phyloP scores from a whole-genome alignment of 1,140 invertebrate genomes.

The Drosophila lacertosa region DNA sequence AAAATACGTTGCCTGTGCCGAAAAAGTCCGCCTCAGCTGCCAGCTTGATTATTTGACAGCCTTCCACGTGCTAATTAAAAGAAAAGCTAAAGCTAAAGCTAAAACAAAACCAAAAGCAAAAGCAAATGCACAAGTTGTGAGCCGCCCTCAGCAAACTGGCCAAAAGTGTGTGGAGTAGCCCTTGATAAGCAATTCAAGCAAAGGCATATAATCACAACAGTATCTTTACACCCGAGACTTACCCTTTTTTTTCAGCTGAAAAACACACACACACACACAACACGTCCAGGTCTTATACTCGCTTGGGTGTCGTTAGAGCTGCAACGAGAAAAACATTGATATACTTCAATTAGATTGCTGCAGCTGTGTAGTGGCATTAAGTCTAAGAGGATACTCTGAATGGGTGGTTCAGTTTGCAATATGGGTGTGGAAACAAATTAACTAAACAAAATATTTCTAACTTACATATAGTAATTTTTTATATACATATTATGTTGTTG shows the following conservation, averaged over 20 bases:
- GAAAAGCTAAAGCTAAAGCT: conserved; percentile 18
- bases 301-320: conserved; percentile 72
- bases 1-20: conserved; percentile 49
- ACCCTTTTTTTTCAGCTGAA: conserved; percentile 52
- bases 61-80: conserved; percentile 58
- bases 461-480: not conserved
- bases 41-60: conserved; percentile 19
- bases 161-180: conserved; percentile 17
- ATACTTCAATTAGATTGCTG: conserved; percentile 66
- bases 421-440: not conserved
- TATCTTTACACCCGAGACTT: conserved; percentile 62
- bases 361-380: conserved; percentile 2
- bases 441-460: not conserved
- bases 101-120: conserved; percentile 34
- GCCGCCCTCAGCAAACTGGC: not conserved
- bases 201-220: conserved; percentile 70
- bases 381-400: not conserved
- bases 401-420: not conserved
- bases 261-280: conserved; percentile 10
- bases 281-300: conserved; percentile 19
- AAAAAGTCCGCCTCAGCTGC: not conserved
- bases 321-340: conserved; percentile 69
- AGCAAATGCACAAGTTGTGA: conserved; percentile 46
- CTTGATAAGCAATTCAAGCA: conserved; percentile 52
- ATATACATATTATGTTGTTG: too few relatives aligned